These are phyloP conservation scores for Pristis pectinata DNA, from an alignment of 2,797 vertebrate genomes.

Conservation along the genomic window DNA sequence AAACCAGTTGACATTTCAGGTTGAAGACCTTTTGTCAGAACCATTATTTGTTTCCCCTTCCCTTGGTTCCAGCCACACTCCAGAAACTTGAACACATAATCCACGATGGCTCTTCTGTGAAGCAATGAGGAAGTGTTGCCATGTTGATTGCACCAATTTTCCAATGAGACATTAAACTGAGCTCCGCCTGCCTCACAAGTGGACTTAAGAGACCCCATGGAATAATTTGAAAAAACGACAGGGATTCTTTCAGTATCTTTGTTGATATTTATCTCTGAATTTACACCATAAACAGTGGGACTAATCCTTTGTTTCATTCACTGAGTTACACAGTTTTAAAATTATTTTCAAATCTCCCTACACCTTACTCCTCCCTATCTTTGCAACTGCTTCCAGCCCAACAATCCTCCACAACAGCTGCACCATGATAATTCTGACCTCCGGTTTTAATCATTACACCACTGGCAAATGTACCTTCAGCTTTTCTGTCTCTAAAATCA, in stretches of 20 bases:
- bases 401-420: neutral
- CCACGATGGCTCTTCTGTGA: neutral
- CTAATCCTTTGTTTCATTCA: neutral
- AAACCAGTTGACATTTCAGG: too few relatives aligned
- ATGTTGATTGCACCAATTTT: neutral
- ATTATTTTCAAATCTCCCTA: neutral
- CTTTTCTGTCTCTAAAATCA: neutral
- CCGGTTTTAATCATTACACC: neutral
- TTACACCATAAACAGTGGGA: neutral
- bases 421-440: neutral
- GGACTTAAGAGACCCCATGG: neutral
- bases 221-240: neutral
- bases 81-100: neutral
- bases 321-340: neutral
- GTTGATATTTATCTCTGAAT: neutral
- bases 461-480: neutral
- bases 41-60: too few relatives aligned
- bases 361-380: too few relatives aligned
- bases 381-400: neutral
- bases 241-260: neutral
- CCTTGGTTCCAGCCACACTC: neutral
- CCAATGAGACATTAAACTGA: neutral
- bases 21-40: too few relatives aligned
- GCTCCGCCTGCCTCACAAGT: neutral
- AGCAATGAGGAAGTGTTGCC: neutral